Conservation (phyloP, 2,797 vertebrate genomes). For the Ispidina picta region DNA sequence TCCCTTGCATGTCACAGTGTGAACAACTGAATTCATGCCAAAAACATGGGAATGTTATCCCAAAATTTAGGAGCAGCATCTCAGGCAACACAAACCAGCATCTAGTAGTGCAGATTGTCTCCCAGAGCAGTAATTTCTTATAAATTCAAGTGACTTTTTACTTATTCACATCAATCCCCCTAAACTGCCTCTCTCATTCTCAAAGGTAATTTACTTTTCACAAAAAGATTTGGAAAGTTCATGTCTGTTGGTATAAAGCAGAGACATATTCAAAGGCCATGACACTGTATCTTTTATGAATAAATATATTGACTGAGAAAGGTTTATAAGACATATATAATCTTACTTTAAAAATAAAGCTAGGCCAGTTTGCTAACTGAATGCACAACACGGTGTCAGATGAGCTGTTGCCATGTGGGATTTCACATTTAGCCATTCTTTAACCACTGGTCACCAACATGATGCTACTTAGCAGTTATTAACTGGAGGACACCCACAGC, state of each 20-base stretch:
- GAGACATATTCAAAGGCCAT: not conserved
- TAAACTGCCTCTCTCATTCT: not conserved
- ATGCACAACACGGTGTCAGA: not conserved
- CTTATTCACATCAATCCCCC: not conserved
- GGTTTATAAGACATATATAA: not conserved
- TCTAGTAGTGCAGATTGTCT: not conserved
- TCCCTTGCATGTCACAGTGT: not conserved
- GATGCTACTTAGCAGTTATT: not conserved
- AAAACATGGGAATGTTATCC: not conserved
- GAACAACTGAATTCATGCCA: not conserved
- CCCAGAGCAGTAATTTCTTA: not conserved
- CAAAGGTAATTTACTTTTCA: not conserved
- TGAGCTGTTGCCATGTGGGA: not conserved
- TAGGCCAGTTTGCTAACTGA: not conserved
- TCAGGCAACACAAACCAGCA: not conserved
- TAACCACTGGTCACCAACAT: accelerated
- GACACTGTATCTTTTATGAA: not conserved
- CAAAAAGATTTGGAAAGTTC: not conserved
- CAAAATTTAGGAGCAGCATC: not conserved
- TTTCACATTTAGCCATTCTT: not conserved
- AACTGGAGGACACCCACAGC: not conserved
- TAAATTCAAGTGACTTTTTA: not conserved
- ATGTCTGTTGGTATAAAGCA: not conserved
- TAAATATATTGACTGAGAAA: not conserved
- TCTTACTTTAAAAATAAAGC: not conserved